These are phyloP conservation scores for Melanargia galathea DNA, from an alignment of 2,888 invertebrate species.

Conservation along the genomic window DNA sequence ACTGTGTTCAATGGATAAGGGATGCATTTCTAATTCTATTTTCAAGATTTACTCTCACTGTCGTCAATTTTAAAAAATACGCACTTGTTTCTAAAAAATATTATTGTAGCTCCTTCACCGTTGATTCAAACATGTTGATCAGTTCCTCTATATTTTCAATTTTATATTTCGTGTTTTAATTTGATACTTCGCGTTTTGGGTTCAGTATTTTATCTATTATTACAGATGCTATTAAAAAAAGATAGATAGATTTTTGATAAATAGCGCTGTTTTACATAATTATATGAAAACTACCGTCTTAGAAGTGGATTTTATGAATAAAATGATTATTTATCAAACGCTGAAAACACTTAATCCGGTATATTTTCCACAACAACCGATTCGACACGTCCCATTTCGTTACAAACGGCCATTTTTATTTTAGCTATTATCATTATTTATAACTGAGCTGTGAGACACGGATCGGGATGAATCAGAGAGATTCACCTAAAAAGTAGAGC, in stretches of 20 bases:
- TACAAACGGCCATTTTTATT: conserved; percentile 55
- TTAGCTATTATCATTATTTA: conserved; percentile 63
- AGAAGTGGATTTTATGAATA: conserved; percentile 10
- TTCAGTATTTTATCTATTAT: too few relatives aligned
- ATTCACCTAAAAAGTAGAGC: background rate
- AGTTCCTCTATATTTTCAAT: too few relatives aligned
- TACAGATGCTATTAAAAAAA: too few relatives aligned
- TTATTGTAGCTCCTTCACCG: too few relatives aligned
- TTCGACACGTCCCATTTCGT: conserved; percentile 39
- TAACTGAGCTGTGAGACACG: conserved; percentile 39
- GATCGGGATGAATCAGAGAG: conserved; percentile 10
- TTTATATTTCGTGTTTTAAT: too few relatives aligned
- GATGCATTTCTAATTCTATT: too few relatives aligned
- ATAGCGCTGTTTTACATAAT: conserved; percentile 10
- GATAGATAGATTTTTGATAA: background rate
- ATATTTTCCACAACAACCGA: conserved; percentile 37
- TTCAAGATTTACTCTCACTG: too few relatives aligned
- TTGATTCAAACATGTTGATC: too few relatives aligned
- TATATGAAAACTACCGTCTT: background rate
- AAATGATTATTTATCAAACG: conserved; percentile 12
- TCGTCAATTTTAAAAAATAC: too few relatives aligned
- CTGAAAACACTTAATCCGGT: conserved; percentile 23
- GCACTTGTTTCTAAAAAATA: too few relatives aligned
- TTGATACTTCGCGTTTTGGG: too few relatives aligned
- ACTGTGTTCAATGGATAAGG: too few relatives aligned